These are phyloP conservation scores for Baccha elongata DNA, from an alignment of 2,888 invertebrate species.

Conservation along the genomic window DNA sequence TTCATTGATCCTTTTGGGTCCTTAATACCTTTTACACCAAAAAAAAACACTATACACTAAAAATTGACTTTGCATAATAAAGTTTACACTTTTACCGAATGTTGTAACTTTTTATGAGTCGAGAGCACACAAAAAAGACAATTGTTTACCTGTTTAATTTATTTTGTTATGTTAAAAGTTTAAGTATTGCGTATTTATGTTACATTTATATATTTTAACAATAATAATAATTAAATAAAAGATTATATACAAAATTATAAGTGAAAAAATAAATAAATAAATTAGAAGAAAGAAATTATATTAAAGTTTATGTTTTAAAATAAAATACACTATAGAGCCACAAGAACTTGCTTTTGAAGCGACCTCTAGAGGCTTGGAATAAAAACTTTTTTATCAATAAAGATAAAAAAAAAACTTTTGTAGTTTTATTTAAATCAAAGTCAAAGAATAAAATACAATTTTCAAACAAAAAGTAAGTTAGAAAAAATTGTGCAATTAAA, in stretches of 20 bases:
- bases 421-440: no score
- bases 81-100: constrained; percentile 10
- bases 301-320: no score
- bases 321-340: no score
- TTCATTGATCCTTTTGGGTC: constrained; percentile 71
- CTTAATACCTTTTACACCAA: constrained; percentile 64
- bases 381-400: no score
- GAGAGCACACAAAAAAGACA: constrained; percentile 76
- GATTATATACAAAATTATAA: constrained; percentile 7
- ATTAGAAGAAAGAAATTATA: not conserved
- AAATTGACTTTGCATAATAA: constrained; percentile 42
- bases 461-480: no score
- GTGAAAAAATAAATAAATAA: constrained; percentile 5
- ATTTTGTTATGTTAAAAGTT: constrained; percentile 71
- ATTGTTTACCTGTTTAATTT: constrained; percentile 76
- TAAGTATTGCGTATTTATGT: constrained; percentile 68
- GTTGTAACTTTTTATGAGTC: constrained; percentile 57
- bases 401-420: no score
- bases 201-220: constrained; percentile 62
- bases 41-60: constrained; percentile 66
- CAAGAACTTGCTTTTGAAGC: no score
- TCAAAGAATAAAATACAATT: no score
- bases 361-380: no score
- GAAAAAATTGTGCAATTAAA: no score
- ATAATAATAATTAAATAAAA: constrained; percentile 31